Conservation (phyloP, 2,113 vertebrate genomes). For the Mormyrus lacerda region DNA sequence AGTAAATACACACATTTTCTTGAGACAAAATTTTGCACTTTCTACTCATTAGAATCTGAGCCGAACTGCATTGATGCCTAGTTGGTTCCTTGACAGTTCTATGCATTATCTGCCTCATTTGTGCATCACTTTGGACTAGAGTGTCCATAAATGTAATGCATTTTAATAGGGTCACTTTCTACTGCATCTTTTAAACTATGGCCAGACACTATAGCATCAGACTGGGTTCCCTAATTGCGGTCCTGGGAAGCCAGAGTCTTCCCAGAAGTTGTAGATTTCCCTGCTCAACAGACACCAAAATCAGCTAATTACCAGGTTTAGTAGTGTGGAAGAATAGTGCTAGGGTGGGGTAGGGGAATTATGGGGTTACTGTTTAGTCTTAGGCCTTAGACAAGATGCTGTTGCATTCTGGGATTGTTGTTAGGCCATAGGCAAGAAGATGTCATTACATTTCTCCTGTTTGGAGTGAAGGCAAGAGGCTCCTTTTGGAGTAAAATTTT, state of each 20-base stretch:
- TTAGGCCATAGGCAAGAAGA: no score
- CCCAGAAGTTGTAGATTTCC: no score
- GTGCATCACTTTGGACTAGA: neutral
- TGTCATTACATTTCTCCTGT: no score
- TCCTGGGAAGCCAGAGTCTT: neutral
- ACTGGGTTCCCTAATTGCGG: neutral
- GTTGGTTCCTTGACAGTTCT: neutral
- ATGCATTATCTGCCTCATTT: neutral
- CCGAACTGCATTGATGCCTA: neutral
- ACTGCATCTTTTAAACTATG: neutral
- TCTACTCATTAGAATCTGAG: neutral
- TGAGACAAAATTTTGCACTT: neutral
- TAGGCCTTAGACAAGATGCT: no score
- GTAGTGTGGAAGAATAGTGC: neutral
- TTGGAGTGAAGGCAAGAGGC: no score
- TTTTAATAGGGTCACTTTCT: neutral
- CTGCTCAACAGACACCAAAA: neutral
- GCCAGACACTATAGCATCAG: neutral
- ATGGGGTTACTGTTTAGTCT: no score
- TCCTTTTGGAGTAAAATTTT: no score
- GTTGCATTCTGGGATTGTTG: no score
- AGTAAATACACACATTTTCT: neutral
- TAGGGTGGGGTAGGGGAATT: no score
- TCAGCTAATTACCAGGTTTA: neutral
- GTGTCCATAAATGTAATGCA: neutral